Evolutionary conservation across 2,113 vertebrate species (phyloP), one percentile per base, ranked within the genome.

Genomic region (Sylvietta virens): DNA sequence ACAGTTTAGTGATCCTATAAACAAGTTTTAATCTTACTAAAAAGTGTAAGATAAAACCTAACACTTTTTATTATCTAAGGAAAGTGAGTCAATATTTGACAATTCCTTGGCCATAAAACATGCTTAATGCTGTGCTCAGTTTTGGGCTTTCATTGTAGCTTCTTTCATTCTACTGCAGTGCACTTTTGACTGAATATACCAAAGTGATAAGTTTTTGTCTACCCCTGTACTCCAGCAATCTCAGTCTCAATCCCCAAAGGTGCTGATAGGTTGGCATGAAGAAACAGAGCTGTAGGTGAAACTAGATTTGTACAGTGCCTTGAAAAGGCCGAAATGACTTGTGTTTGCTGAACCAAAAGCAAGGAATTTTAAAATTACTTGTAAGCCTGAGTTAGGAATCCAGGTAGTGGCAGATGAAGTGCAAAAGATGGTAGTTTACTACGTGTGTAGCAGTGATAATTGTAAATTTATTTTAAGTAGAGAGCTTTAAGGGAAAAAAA

Each of bases 231-330:
- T 87, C 28, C 30, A 74, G 7, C 2, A 0, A 22, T 76, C 7
- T 50, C 23, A 40, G 20, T 77, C 23, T 76, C 0, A 0, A 10
- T 54, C 3, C 7, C 48, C 30, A 39, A 13, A 31, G 8, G 9
- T 71, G 15, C 35, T 35, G 6, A 28, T n/a, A 61, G 26, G 5
- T 33, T 58, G 10, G 8, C 84, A 20, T 37, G 56, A 72, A 90
- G 57, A 76, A 66, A 15, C 33, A 65, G n/a, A 60, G 27, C 7
- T 76, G 21, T 71, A 47, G 56, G 8, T 77, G 54, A 47, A 90
- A 50, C 16, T 11, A 23, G 31, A 28, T 61, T 53, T 85, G 11
- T 62, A 19, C 3, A 51, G 33, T 67, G n/a, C n/a, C 37, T 67
- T 78, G 56, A 45, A 78, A 92, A 78, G 45, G 15, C 3, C 2